Conservation (phyloP, 1,140 invertebrate species). For the Augochlora pura region DNA sequence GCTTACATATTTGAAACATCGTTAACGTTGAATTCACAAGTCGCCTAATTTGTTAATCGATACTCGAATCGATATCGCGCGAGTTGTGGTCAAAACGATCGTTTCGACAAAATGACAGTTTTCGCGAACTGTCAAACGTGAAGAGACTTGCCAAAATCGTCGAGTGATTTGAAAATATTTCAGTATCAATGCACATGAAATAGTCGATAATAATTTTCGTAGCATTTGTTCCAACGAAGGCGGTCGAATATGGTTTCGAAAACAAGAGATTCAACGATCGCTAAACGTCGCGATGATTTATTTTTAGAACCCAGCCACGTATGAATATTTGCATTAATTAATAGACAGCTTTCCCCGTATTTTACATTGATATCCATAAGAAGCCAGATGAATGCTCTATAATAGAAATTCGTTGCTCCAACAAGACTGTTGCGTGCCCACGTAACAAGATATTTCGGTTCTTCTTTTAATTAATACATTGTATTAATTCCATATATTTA, state of each 20-base stretch:
- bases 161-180: not conserved
- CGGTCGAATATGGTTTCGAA: not conserved
- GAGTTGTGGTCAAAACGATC: not conserved
- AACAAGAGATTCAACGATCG: not conserved
- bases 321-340: not conserved
- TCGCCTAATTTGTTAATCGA: not conserved
- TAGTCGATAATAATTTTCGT: too few species aligned
- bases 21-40: not conserved
- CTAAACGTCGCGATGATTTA: not conserved
- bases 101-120: not conserved
- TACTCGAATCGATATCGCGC: not conserved
- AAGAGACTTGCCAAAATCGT: not conserved
- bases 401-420: too few species aligned
- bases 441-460: too few species aligned
- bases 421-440: too few species aligned
- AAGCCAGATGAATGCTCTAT: too few species aligned
- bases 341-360: not conserved
- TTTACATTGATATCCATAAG: too few species aligned
- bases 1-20: too few species aligned
- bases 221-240: not conserved
- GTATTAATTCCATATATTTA: not conserved
- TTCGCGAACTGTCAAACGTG: not conserved
- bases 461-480: not conserved
- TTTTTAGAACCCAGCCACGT: constrained; percentile 14
- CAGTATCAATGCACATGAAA: not conserved